Conservation (phyloP, 2,797 vertebrate genomes). For the Hylomyscus alleni region DNA sequence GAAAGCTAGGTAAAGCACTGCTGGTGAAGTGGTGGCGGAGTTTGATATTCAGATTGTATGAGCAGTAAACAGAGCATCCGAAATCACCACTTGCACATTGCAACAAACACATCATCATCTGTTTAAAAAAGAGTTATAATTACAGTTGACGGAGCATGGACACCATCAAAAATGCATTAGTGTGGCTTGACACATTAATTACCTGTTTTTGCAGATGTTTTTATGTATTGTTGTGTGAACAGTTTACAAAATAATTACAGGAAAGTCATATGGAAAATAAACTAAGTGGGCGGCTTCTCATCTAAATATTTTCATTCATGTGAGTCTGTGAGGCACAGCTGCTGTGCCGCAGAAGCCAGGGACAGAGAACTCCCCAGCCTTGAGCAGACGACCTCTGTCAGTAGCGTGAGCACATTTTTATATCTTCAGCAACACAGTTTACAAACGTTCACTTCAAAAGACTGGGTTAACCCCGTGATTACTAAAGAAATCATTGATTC, state of each 20-base stretch:
- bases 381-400: constrained; percentile 88
- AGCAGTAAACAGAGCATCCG: constrained; percentile 92
- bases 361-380: constrained; percentile 88
- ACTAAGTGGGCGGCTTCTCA: constrained; percentile 94
- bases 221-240: constrained; percentile 96
- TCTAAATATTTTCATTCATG: constrained; percentile 96
- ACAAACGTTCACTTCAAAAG: constrained; percentile 85
- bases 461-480: constrained; percentile 84
- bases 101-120: constrained; percentile 96
- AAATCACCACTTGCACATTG: constrained; percentile 94
- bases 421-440: constrained; percentile 85
- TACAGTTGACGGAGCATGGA: constrained; percentile 95
- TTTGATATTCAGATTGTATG: constrained; percentile 92
- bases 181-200: constrained; percentile 98
- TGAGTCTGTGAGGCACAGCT: constrained; percentile 93
- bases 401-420: constrained; percentile 85
- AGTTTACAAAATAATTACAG: constrained; percentile 96
- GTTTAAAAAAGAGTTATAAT: constrained; percentile 95
- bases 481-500: constrained; percentile 85
- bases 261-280: constrained; percentile 97
- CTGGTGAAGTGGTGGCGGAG: constrained; percentile 88
- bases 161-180: constrained; percentile 96
- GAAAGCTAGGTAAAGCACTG: constrained; percentile 83
- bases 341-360: constrained; percentile 88
- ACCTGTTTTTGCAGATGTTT: constrained; percentile 99